These are phyloP conservation scores for Menidia beryllina DNA, from an alignment of 2,113 vertebrate genomes.

Conservation along the genomic window DNA sequence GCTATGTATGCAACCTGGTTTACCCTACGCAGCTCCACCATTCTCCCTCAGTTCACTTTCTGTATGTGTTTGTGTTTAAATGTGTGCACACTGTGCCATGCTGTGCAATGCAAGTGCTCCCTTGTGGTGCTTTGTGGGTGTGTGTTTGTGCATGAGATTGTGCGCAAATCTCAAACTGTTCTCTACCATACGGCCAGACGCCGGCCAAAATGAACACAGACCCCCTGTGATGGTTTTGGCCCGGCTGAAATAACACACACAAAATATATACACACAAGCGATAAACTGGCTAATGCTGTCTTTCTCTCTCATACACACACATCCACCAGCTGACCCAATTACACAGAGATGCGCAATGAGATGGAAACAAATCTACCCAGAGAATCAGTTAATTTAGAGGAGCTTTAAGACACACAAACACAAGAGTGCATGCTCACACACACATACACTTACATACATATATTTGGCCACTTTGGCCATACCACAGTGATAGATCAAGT, in stretches of 20 bases:
- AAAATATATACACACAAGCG: conserved; percentile 40
- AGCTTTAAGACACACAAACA: conserved; percentile 64
- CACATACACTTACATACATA: conserved; percentile 4
- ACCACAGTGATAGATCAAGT: too few relatives aligned
- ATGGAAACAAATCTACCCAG: conserved; percentile 79
- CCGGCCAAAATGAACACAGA: conserved; percentile 78
- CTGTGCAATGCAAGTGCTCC: conserved; percentile 59
- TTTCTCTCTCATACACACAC: conserved; percentile 33
- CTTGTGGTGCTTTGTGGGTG: conserved; percentile 50
- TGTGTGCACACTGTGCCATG: conserved; percentile 52
- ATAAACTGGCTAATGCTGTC: conserved; percentile 47
- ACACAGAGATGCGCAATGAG: conserved; percentile 78
- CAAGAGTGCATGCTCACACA: too few relatives aligned
- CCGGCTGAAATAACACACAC: conserved; percentile 70
- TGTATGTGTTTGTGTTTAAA: conserved; percentile 52
- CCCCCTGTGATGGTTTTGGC: conserved; percentile 78
- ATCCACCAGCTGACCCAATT: conserved; percentile 79
- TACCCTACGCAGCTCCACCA: conserved; percentile 3
- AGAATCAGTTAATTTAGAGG: conserved; percentile 77
- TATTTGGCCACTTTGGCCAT: conserved; percentile 3
- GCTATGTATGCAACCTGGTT: conserved; percentile 42
- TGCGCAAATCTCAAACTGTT: conserved; percentile 69
- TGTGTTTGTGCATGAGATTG: conserved; percentile 20
- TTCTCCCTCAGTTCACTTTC: conserved; percentile 35
- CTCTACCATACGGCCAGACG: conserved; percentile 77